These are phyloP conservation scores for Hemiscyllium ocellatum DNA, from an alignment of 2,113 vertebrate genomes.

Conservation along the genomic window DNA sequence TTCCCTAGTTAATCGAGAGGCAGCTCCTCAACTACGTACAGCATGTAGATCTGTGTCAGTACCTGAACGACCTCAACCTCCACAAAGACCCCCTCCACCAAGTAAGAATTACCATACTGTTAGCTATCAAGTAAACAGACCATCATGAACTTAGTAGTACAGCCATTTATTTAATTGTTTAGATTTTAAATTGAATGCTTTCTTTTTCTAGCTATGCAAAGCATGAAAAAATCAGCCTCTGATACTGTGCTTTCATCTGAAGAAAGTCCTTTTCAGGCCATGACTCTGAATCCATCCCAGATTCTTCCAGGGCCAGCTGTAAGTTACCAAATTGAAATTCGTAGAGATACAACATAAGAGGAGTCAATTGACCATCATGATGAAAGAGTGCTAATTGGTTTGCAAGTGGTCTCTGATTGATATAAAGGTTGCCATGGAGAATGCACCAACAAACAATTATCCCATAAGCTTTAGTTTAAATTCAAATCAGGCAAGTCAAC, in stretches of 20 bases:
- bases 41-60: constrained; percentile 65
- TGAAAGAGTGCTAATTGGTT: no score
- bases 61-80: constrained; percentile 56
- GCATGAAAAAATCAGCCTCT: constrained; percentile 56
- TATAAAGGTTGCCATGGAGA: no score
- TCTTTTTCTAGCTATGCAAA: constrained; percentile 49
- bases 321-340: constrained; percentile 45
- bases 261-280: constrained; percentile 50
- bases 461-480: no score
- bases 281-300: constrained; percentile 54
- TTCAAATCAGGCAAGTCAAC: no score
- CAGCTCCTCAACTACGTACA: constrained; percentile 48
- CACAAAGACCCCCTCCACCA: constrained; percentile 66
- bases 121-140: neutral
- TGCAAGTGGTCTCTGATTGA: no score
- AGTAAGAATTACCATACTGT: constrained; percentile 51
- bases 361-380: neutral
- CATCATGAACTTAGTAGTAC: no score
- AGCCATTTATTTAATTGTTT: neutral
- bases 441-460: no score
- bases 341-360: no score
- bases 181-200: neutral
- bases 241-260: constrained; percentile 52
- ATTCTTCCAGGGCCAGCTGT: constrained; percentile 61
- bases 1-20: constrained; percentile 49